A percentile compares a stretch with the other conserved stretches of the same genome.
Conservation (phyloP, 2,888 invertebrate species). For the Ormyrus nitidulus region DNA sequence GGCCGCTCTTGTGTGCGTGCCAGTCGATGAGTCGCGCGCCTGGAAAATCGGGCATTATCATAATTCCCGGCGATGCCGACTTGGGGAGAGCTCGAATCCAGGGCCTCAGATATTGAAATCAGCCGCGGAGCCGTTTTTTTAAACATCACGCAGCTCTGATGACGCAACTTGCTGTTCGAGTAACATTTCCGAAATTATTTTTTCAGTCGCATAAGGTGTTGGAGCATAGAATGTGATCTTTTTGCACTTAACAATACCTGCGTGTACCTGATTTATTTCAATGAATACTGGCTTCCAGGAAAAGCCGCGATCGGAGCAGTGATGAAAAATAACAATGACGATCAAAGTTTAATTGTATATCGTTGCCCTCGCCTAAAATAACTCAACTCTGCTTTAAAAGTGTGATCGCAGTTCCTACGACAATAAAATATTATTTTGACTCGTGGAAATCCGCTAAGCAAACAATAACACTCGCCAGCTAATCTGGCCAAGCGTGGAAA, state of each 20-base stretch:
- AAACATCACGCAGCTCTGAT: neutral
- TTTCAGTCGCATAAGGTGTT: too few relatives aligned
- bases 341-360: too few relatives aligned
- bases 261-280: too few relatives aligned
- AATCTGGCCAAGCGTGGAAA: neutral
- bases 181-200: neutral
- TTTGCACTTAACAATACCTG: too few relatives aligned
- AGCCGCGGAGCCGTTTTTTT: conserved; percentile 1
- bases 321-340: too few relatives aligned
- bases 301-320: too few relatives aligned
- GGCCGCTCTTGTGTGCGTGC: neutral
- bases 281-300: too few relatives aligned
- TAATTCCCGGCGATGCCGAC: conserved; percentile 63
- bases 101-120: conserved; percentile 32
- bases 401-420: too few relatives aligned
- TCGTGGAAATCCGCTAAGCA: neutral
- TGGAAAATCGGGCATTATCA: conserved; percentile 65
- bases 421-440: too few relatives aligned
- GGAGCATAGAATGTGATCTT: too few relatives aligned
- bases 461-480: neutral
- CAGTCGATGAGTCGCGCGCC: neutral
- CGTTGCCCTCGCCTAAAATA: too few relatives aligned
- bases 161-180: neutral
- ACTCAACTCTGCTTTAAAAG: too few relatives aligned
- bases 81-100: conserved; percentile 58